Base-by-base conservation (phyloP, 2,888 invertebrate species). In the Cremastinae sp. region DNA sequence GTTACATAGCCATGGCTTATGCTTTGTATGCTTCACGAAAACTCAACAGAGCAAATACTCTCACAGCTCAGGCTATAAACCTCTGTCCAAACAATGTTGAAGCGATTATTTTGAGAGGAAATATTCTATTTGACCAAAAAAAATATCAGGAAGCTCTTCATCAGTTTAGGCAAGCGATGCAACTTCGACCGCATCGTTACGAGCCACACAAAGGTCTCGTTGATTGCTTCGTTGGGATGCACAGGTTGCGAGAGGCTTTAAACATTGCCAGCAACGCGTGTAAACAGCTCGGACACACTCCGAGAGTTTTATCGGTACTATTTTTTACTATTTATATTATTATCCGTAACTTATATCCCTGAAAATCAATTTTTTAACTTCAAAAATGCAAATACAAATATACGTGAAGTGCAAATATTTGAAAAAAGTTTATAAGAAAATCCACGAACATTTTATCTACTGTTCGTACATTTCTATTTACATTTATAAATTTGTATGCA, bases 121-220 rank as follows among this genome's bases (percentile, higher is more conserved):
- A 92, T 75, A 92, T 94, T 70, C 90, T 94, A 10, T 89, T 93
- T 68, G 93, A 94, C 79, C 89, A 94, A 74, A 94, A 93, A 83
- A 94, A 94, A 83, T 92, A 91, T 80, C 91, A 92, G 71, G 94
- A 94, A 79, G 94, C 94, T 0, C 90, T 93, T 1, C 89, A 91
- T 61, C 93, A 93, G 87, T 94, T 94, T 85, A 90, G 93, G 80
- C 94, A 94, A 86, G 94, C 94, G 0, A 90, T 93, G 71, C 91
- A 92, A 83, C 84, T 91, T 55, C 93, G 93, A 70, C 93, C 94
- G 39, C 91, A 91, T 83, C 91, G 94, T 75, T 94, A 92, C 86
- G 96, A 96, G 86, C 92, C 94, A 0, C 94, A 96, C 86, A 94
- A 94, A 89, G 95, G 95, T n/a, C 87, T 96, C 28, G 94, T 95